Evolutionary conservation across 2,888 invertebrate species (phyloP), one percentile per base, ranked within the genome.

Genomic region (Polyploca ridens): DNA sequence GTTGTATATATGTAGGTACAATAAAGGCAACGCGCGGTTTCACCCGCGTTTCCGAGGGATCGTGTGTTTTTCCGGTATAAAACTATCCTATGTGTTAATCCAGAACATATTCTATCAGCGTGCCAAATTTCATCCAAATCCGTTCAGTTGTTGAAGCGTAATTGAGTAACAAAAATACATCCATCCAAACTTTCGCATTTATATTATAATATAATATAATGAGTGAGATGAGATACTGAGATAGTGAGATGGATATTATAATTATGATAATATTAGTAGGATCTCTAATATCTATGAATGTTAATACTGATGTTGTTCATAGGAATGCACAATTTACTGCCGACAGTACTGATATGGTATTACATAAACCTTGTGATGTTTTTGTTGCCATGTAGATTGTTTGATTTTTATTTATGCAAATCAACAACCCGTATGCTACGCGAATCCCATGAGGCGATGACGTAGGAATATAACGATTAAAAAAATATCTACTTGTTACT

Each of bases 341-440:
- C 10, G 54, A 8, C 16, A 19, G 19, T 0, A 54, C 54, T 54
- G 54, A 46, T 1, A 10, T n/a, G 1, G n/a, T 8, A 16, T 10
- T 54, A 54, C 19, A 19, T 54, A 54, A 54, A 54, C 16, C 54
- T 54, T 7, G 16, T 54, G 54, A 54, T 16, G 54, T 16, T 54
- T 54, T 54, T 19, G 54, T 54, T 54, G 19, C 7, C 16, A 49
- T 49, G 49, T n/a, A n/a, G 46, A 6, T n/a, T 54, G 16, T 10
- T 54, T 19, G 19, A 54, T 54, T n/a, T 54, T n/a, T n/a, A n/a
- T n/a, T n/a, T 19, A 54, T 54, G 54, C n/a, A 54, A 54, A 54
- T 54, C 8, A 19, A 1, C 19, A 19, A 54, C 54, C 19, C 54
- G 10, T 19, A 49, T 46, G 46, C 1, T 46, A 46, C n/a, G 46